Evolutionary conservation across 2,113 vertebrate species (phyloP).

Genomic region (Empidonax alnorum): DNA sequence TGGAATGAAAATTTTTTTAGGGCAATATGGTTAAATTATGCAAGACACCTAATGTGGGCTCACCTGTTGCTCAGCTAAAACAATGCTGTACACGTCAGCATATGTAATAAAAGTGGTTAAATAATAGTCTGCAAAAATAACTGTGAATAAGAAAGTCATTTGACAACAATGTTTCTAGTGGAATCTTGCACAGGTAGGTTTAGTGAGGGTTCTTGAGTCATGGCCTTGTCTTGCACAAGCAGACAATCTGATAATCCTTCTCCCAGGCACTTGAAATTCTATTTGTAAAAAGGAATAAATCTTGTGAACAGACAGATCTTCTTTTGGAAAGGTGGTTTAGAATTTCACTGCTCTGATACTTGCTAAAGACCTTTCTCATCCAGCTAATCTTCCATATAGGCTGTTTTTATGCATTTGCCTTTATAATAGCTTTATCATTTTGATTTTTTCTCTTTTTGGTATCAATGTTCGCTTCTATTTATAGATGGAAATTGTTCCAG

Average conservation of each 20-base stretch:
- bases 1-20: background rate
- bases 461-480: background rate
- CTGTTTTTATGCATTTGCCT: background rate
- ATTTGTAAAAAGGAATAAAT: background rate
- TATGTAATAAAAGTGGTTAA: background rate
- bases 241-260: background rate
- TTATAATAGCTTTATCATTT: background rate
- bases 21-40: background rate
- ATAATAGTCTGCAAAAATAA: background rate
- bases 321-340: background rate
- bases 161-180: background rate
- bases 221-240: background rate
- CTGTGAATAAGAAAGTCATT: background rate
- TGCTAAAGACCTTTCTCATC: background rate
- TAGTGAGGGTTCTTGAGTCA: background rate
- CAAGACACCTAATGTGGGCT: background rate
- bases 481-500: background rate
- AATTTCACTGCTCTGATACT: background rate
- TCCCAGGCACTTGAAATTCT: background rate
- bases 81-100: background rate
- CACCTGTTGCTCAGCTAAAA: background rate
- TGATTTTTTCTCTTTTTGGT: background rate
- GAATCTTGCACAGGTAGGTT: background rate
- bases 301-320: background rate
- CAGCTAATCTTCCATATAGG: background rate